Evolutionary conservation across 2,113 vertebrate genomes (phyloP).

Genomic region (Tupaia chinensis): DNA sequence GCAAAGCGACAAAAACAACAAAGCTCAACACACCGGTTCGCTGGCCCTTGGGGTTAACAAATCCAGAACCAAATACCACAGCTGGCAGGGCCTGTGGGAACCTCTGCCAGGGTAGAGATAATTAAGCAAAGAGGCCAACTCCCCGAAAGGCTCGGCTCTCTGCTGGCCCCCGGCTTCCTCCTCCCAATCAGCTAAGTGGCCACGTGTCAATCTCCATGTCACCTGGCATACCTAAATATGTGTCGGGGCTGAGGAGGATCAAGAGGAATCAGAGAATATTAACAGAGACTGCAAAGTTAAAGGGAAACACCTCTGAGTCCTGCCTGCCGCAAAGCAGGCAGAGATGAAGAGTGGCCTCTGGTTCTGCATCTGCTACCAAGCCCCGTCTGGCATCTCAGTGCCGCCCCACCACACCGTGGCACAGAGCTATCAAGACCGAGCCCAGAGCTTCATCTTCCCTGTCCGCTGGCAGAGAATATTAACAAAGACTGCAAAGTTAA

Average conservation of each 20-base stretch:
- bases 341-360: slow-evolving; percentile 31
- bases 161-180: neutral
- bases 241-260: slow-evolving; percentile 33
- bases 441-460: slow-evolving; percentile 40
- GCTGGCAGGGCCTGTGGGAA: neutral
- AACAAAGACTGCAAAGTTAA: neutral
- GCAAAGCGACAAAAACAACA: no score
- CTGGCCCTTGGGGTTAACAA: neutral
- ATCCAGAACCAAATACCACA: neutral
- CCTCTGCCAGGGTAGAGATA: neutral
- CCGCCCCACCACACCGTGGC: neutral
- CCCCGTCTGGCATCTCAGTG: neutral
- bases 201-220: neutral
- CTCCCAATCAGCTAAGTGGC: slow-evolving; percentile 11
- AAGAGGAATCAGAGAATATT: neutral
- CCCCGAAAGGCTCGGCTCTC: neutral
- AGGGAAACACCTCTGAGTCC: slow-evolving; percentile 26
- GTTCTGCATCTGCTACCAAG: neutral
- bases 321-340: neutral
- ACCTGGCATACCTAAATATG: slow-evolving; percentile 13
- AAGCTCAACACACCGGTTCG: no score
- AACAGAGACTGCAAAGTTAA: neutral
- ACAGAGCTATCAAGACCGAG: slow-evolving; percentile 29
- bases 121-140: neutral
- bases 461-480: slow-evolving; percentile 23